Evolutionary conservation across 35 echinoderm and acorn worm genomes (phyloP), one percentile per base, ranked within the genome.

Genomic region (Heliocidaris tuberculata): DNA sequence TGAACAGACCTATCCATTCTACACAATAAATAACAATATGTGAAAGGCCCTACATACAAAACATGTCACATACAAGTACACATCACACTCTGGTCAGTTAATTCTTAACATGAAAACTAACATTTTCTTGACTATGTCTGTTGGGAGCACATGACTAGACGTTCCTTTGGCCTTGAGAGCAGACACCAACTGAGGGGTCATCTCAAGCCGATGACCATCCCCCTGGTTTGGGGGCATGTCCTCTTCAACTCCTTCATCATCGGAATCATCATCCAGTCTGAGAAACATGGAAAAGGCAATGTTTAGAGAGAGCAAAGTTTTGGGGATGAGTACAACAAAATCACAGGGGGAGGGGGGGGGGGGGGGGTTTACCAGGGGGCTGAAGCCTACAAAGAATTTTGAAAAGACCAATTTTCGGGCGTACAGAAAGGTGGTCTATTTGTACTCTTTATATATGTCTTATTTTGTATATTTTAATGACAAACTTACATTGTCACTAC

Each of bases 101-200:
- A 70, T 70, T 17, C 6, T 70, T 24, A 52, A 52, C 2, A 52
- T 0, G 50, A 52, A 90, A 48, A 92, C 95, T 95, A 19, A 95
- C 95, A 95, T 95, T 93, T 95, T 95, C 78, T 95, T 85, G 49
- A 93, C 95, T 93, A 95, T 95, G 85, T 54, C 92, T 35, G 48
- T 30, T 7, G 95, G 95, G 35, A 95, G 87, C 13, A 93, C 60
- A 27, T 95, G 60, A 16, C 60, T 86, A 21, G 32, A 50, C 13
- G 95, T 49, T 47, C 65, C 86, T 88, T 88, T 88, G 17, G 48
- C 15, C 30, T 95, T 93, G 24, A 95, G 60, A 47, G 91, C 95
- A 31, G 65, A 31, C 27, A 49, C 92, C 42, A 95, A 86, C 35
- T 93, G 90, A 52, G 92, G 90, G 30, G 95, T 86, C 27, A 95